Base-by-base conservation (phyloP, 1,140 invertebrate genomes). In the Trachymyrmex cornetzi region DNA sequence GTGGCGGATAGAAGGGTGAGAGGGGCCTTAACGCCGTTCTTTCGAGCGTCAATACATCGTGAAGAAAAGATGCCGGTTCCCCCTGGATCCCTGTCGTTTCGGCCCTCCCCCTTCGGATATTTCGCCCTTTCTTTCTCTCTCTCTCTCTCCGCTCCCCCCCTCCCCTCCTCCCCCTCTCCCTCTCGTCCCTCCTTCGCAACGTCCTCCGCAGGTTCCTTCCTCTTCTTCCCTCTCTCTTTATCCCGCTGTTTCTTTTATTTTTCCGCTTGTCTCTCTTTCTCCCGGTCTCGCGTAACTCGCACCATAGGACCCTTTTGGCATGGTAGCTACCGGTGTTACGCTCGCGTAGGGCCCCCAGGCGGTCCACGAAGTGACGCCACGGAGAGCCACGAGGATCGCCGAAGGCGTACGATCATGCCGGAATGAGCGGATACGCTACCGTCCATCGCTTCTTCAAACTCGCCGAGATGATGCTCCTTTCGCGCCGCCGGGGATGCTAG, bases 271-370 rank as follows among this genome's bases (percentile, higher is more conserved):
- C 87, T 86, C 77, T 75, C 64, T 79, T 77, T 82, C 87, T 63
- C 66, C 50, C 86, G 57, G 74, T 71, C 81, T 75, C 84, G 77
- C 67, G 79, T 86, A 86, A 75, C 66, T 87, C 77, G 81, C 87
- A 53, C 85, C 55, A 88, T 75, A 89, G 87, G 85, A 91, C 91
- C 91, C 93, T 91, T 93, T 93, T 92, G 91, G 88, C 92, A 93
- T 94, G 94, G 94, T 94, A 93, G 94, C 95, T 95, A 94, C 95
- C 92, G 93, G 95, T 94, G 93, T 95, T 95, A 95, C 94, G 94
- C 94, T 95, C 94, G 57, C 80, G 94, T 95, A 95, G 91, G 90
- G 91, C 91, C 92, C 91, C 89, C 91, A 86, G 90, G 93, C 93
- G 89, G 85, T 90, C 85, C 86, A 84, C 81, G 87, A 81, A 91